phyloP scores from a whole-genome alignment of 2,113 vertebrate species.

The Clarias macrocephalus region DNA sequence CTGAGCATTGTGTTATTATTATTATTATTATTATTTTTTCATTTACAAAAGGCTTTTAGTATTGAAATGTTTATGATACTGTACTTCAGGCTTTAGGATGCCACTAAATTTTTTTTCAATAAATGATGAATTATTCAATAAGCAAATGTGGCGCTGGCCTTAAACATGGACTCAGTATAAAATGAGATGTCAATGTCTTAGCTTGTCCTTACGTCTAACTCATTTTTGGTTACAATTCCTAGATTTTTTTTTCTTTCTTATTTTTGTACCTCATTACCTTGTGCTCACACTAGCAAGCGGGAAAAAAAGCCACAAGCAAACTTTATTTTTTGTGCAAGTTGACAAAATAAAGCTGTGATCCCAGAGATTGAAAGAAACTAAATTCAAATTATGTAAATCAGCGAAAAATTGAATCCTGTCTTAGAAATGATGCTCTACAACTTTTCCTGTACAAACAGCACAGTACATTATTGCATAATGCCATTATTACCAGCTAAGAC shows the following conservation, averaged over 20 bases:
- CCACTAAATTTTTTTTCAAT: no score
- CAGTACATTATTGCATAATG: neutral
- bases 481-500: neutral
- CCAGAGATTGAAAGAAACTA: neutral
- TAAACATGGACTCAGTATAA: neutral
- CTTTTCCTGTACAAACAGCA: neutral
- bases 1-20: slow-evolving; percentile 15
- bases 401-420: neutral
- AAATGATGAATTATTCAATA: neutral
- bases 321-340: neutral
- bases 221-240: neutral
- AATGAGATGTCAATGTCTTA: neutral
- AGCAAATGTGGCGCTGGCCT: neutral
- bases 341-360: neutral
- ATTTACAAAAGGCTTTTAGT: slow-evolving; percentile 19
- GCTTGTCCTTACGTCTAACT: neutral
- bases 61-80: slow-evolving; percentile 28
- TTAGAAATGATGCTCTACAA: neutral
- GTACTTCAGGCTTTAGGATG: neutral
- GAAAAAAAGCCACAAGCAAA: neutral
- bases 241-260: neutral
- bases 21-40: no score
- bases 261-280: neutral
- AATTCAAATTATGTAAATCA: neutral
- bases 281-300: neutral